Evolutionary conservation across 2,888 invertebrate genomes (phyloP).

Genomic region (Mimachlamys varia): DNA sequence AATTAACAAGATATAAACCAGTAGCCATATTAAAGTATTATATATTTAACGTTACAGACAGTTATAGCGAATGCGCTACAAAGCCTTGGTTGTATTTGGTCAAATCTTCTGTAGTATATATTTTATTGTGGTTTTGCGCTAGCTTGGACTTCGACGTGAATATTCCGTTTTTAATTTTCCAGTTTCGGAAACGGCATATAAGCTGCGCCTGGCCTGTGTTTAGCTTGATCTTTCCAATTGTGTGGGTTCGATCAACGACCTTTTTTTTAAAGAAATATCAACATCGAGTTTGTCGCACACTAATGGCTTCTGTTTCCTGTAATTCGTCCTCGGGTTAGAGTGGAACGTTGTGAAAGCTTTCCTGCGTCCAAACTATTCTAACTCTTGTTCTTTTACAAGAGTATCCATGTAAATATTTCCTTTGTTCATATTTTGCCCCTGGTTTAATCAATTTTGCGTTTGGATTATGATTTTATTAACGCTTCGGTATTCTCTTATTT

Average conservation of each 20-base stretch:
- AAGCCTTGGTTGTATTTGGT: neutral
- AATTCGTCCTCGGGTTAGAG: neutral
- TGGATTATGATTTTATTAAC: too few relatives aligned
- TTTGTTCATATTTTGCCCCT: too few relatives aligned
- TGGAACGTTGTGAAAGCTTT: conserved; percentile 32
- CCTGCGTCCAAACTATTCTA: conserved; percentile 32
- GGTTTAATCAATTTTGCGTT: too few relatives aligned
- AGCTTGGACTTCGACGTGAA: neutral
- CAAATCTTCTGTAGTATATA: conserved; percentile 36
- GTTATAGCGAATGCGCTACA: neutral
- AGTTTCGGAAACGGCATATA: conserved; percentile 35
- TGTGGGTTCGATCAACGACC: conserved; percentile 28
- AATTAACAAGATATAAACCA: too few relatives aligned
- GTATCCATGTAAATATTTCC: too few relatives aligned
- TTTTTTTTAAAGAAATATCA: neutral
- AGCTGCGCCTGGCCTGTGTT: neutral
- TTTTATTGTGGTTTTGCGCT: neutral
- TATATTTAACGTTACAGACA: too few relatives aligned
- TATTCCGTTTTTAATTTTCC: conserved; percentile 39
- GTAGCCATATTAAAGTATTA: too few relatives aligned
- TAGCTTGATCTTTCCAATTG: conserved; percentile 10
- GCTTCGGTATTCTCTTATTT: too few relatives aligned
- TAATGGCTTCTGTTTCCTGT: conserved; percentile 23
- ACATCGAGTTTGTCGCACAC: neutral
- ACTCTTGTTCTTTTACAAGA: too few relatives aligned